Percentiles rank a stretch among this genome's conserved stretches.
phyloP scores from a whole-genome alignment of 2,113 vertebrate genomes.

The Bubo blakistoni region DNA sequence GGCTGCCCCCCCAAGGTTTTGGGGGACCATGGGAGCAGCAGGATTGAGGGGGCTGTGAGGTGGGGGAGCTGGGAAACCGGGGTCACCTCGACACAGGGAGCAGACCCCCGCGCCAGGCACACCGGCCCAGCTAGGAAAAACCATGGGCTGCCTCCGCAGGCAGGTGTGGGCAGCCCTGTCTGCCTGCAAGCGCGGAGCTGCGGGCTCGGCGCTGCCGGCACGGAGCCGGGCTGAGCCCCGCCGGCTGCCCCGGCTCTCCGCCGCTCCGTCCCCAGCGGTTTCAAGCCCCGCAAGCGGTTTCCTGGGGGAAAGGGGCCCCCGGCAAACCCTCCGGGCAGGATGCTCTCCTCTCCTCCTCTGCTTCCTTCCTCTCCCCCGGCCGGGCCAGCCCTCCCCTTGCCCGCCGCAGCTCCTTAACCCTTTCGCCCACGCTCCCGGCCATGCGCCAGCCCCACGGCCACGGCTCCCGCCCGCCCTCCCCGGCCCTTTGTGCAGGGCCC shows the following conservation, averaged over 20 bases:
- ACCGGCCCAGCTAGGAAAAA: too few relatives aligned
- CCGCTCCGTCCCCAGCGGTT: not conserved
- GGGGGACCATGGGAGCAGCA: not conserved
- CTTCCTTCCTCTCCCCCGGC: slow-evolving; percentile 42
- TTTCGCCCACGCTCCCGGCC: not conserved
- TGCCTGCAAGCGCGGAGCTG: not conserved
- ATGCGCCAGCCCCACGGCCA: not conserved
- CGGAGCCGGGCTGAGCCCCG: not conserved
- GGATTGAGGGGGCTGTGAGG: too few relatives aligned
- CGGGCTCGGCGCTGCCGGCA: not conserved
- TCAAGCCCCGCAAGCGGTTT: not conserved
- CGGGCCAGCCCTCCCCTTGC: not conserved
- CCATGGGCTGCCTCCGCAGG: not conserved
- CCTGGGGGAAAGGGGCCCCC: slow-evolving; percentile 19
- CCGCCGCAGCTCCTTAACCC: slow-evolving; percentile 28
- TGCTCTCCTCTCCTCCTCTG: slow-evolving; percentile 48
- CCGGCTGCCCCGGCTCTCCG: not conserved
- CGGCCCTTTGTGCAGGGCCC: not conserved
- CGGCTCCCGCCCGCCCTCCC: not conserved
- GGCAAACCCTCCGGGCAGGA: slow-evolving; percentile 20
- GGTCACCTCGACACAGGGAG: not conserved
- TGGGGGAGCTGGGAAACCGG: not conserved
- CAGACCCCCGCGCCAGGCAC: not conserved
- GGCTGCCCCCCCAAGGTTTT: not conserved
- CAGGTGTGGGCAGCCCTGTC: not conserved